A percentile compares a stretch with the other conserved stretches of the same genome.
phyloP scores from a whole-genome alignment of 2,888 invertebrate species.

The Flexamia atlantica region DNA sequence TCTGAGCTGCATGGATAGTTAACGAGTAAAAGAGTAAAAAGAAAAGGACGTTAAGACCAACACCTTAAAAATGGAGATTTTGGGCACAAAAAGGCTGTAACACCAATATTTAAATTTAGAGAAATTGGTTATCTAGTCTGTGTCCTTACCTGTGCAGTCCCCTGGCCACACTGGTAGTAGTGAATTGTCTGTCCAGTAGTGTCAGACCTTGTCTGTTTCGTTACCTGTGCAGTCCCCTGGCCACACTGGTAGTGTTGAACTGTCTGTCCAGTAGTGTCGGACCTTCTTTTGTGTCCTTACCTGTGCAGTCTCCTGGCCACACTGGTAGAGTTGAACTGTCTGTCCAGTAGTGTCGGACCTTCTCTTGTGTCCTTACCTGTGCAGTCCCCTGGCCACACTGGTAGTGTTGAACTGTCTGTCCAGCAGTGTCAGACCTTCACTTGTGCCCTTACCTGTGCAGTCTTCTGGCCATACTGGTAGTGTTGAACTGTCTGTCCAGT shows the following conservation, averaged over 20 bases:
- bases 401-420: slow-evolving; percentile 39
- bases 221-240: slow-evolving; percentile 49
- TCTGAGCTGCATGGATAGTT: too few species aligned
- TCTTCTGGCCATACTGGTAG: slow-evolving; percentile 44
- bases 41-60: too few species aligned
- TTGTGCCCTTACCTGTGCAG: slow-evolving; percentile 32
- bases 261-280: slow-evolving; percentile 30
- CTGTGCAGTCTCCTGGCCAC: slow-evolving; percentile 48
- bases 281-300: slow-evolving; percentile 5
- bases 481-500: slow-evolving; percentile 31
- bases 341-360: slow-evolving; percentile 36
- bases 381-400: slow-evolving; percentile 48
- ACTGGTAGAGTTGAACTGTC: slow-evolving; percentile 40
- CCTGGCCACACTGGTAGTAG: slow-evolving; percentile 47
- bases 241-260: slow-evolving; percentile 49
- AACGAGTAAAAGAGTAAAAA: too few species aligned
- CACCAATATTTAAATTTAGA: too few species aligned
- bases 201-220: background rate
- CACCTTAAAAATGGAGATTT: too few species aligned
- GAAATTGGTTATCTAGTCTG: background rate
- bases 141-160: slow-evolving; percentile 46
- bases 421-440: slow-evolving; percentile 46
- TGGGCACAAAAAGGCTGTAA: too few species aligned
- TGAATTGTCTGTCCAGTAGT: slow-evolving; percentile 37
- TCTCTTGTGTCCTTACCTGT: too few species aligned